Percentiles rank a stretch among this genome's conserved stretches.
Evolutionary conservation across 2,888 invertebrate species (phyloP).

Genomic region (Cetonia aurata): DNA sequence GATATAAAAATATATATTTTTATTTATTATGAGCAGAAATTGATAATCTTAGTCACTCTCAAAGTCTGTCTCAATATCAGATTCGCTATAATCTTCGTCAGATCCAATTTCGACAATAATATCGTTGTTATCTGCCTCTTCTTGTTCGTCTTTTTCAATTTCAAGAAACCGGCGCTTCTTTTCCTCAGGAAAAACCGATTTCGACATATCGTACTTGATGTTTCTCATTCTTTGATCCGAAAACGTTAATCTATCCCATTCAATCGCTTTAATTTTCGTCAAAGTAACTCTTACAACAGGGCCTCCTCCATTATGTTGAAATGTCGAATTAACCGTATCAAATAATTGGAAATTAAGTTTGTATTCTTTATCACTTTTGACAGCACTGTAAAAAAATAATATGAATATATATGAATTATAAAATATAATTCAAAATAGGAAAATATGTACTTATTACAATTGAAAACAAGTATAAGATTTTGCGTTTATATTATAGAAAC

Average conservation of each 20-base stretch:
- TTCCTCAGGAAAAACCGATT: slow-evolving; percentile 54
- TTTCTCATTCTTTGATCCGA: slow-evolving; percentile 56
- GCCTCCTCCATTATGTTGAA: slow-evolving; percentile 56
- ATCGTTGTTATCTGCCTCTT: slow-evolving; percentile 41
- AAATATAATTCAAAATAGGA: no score
- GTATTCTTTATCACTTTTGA: slow-evolving; percentile 55
- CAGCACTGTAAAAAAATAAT: slow-evolving; percentile 53
- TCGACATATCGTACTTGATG: slow-evolving; percentile 58
- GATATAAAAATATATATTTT: no score
- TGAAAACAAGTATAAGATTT: no score
- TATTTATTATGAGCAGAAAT: background rate
- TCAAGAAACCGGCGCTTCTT: slow-evolving; percentile 49
- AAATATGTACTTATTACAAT: no score
- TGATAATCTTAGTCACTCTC: slow-evolving; percentile 14
- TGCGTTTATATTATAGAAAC: no score
- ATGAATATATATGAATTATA: background rate
- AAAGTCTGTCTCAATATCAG: slow-evolving; percentile 47
- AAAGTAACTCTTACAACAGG: slow-evolving; percentile 56
- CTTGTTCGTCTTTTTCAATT: slow-evolving; percentile 41
- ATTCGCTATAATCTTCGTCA: slow-evolving; percentile 50
- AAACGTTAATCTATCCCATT: slow-evolving; percentile 59
- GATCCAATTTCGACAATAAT: slow-evolving; percentile 46
- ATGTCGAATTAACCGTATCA: slow-evolving; percentile 52
- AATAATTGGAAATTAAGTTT: slow-evolving; percentile 57
- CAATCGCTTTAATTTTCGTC: slow-evolving; percentile 54